Base-by-base conservation (phyloP, 2,888 invertebrate species). In the Chouioia cunea region DNA sequence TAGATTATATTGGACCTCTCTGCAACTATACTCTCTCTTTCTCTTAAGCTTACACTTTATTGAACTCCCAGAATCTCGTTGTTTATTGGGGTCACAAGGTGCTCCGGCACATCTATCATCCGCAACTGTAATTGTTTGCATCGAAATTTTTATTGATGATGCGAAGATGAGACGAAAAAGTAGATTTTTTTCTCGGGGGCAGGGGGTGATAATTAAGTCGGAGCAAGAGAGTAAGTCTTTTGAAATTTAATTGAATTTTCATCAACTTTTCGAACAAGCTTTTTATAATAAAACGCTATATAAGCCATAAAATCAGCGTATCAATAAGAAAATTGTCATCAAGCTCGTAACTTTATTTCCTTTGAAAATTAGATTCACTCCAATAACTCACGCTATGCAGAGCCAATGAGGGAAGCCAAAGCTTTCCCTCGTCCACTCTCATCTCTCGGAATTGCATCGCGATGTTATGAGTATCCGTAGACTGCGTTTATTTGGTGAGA, bases 31-130 rank as follows among this genome's bases (percentile, higher is more conserved):
- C 36, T 16, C 53, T n/a, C 18, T 8, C 27, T 52, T 18, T n/a
- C n/a, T 47, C 65, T 15, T 48, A 62, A 50, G 46, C 50, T 23
- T 69, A n/a, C 43, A 44, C 53, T 73, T 62, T 69, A 72, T 69
- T 69, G 43, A 54, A 64, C 54, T 53, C 23, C 20, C 43, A 22
- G 50, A 48, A 27, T n/a, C 6, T n/a, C 4, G 10, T 67, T 74
- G 73, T 75, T 74, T 72, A 73, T 69, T 63, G 62, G 64, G 60
- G 59, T 59, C 48, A 23, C 50, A 52, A 70, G 67, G 68, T 60
- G 36, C 52, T 15, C 60, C 50, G 23, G 53, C 56, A 59, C 65
- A 65, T 53, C 70, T 46, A 73, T 77, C 77, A 76, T 76, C 48
- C 60, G 6, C 60, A 54, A 43, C 52, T 71, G 27, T 57, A 57